Base-by-base conservation (phyloP, 2,888 invertebrate species). In the Sepioteuthis lessoniana region DNA sequence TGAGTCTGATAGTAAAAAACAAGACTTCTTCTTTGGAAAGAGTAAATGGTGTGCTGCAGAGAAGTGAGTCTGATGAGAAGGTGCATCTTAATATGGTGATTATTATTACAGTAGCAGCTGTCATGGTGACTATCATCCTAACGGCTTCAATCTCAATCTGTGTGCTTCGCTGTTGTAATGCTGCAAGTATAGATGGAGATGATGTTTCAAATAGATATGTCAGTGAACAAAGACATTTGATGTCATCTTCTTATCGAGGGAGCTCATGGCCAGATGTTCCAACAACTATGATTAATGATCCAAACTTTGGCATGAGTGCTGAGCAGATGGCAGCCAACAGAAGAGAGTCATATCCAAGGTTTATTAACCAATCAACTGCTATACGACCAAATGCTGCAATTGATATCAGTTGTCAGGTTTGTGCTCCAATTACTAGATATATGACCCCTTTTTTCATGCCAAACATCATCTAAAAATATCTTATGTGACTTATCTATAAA, bases 1-100 rank as follows among this genome's bases (percentile, higher is more conserved):
- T 76, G 76, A 76, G 76, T 76, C 35, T 76, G 76, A n/a, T 76
- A 55, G 21, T 76, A n/a, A 76, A 76, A 76, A 76, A 76, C n/a
- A 76, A 76, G 76, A 76, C n/a, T n/a, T 76, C 28, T 28, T 42
- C 76, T 76, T 76, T 76, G 76, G 76, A 76, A 35, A n/a, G 76
- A 76, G 76, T 76, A 76, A 76, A 76, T 76, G 76, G 76, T 76
- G 76, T 76, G 76, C 21, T 55, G 55, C 76, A 76, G 25, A 55
- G 55, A 76, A 76, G 76, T 76, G n/a, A 76, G n/a, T 76, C 76
- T 16, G 76, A 76, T 13, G 76, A 76, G 76, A 76, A 76, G 19
- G 76, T 76, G 76, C 76, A 76, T 76, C 76, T 76, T 76, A 76
- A 76, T 76, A 76, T 76, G 76, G 76, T 76, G 76, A 76, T 76